phyloP scores from a whole-genome alignment of 2,888 invertebrate genomes.

The Lasioglossum villosulum region DNA sequence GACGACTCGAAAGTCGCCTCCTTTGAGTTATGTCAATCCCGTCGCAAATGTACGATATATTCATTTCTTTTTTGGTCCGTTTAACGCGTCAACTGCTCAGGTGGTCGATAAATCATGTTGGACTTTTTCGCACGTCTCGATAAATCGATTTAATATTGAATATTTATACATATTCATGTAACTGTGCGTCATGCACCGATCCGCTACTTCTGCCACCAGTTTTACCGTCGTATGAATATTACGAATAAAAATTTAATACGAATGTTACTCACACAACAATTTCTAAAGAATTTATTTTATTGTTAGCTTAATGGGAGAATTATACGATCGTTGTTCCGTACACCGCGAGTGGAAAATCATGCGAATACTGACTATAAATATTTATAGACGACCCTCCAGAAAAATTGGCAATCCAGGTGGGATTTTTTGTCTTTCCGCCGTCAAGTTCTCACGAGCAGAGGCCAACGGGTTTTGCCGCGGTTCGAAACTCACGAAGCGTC shows the following conservation, averaged over 20 bases:
- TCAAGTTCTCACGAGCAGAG: background rate
- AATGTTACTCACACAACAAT: background rate
- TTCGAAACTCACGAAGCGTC: background rate
- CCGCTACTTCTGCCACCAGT: background rate
- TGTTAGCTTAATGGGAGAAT: background rate
- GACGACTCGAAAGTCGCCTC: too few relatives aligned
- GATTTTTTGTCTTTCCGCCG: background rate
- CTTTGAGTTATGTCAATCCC: too few relatives aligned
- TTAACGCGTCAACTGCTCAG: too few relatives aligned
- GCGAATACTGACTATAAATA: background rate
- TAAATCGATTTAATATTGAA: background rate
- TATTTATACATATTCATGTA: background rate
- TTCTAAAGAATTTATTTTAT: background rate
- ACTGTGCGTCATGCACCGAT: background rate
- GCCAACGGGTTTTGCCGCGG: background rate
- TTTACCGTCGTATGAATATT: background rate
- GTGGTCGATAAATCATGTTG: background rate
- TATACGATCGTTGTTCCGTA: background rate
- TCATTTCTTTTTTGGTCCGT: too few relatives aligned
- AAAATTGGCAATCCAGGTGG: background rate
- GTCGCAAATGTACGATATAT: too few relatives aligned
- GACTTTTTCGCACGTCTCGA: background rate
- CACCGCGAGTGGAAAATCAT: background rate
- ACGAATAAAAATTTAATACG: background rate
- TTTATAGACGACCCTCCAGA: background rate